Evolutionary conservation across 2,888 invertebrate species (phyloP), one percentile per base, ranked within the genome.

Genomic region (Caenorhabditis sulstoni): DNA sequence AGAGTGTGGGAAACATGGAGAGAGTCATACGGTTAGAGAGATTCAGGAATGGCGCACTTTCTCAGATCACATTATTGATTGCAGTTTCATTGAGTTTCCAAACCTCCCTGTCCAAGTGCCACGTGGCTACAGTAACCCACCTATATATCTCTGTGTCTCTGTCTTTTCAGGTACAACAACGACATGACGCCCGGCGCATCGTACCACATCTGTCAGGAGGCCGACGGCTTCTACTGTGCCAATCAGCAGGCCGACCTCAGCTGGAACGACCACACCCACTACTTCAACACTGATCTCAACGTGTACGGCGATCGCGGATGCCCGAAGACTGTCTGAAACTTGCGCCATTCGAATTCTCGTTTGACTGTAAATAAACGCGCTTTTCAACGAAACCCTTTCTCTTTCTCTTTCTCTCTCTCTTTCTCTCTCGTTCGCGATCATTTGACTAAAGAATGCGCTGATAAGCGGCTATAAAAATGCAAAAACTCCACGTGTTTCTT

Each of bases 201-300:
- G 0, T 79, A 79, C 53, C 57, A 79, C 9, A 49, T 79, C 11
- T 79, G 79, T 29, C 61, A 44, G 18, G 79, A 79, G 41, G 79
- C 79, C 14, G 79, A 79, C 16, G 79, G 79, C 2, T 49, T 79
- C 39, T 74, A 79, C 53, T 79, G 79, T 59, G 59, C 47, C 9
- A 79, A 59, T 64, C 73, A 73, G 29, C 73, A 79, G 35, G 52
- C 49, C 3, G 79, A 79, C 53, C 41, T 64, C 35, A 71, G 71
- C 20, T 79, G 73, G 73, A 59, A 73, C 39, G 79, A 79, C 55
- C 79, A 79, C 23, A 79, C 70, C 18, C 73, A 79, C 41, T 79
- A 79, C 57, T 79, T 53, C 14, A 53, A 79, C n/a, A 79, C 73
- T 23, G 79, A 79, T 68, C 35, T 79, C 37, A 59, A 64, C 44